Base-by-base conservation (phyloP, 2,888 invertebrate species). In the Sturmia bella region DNA sequence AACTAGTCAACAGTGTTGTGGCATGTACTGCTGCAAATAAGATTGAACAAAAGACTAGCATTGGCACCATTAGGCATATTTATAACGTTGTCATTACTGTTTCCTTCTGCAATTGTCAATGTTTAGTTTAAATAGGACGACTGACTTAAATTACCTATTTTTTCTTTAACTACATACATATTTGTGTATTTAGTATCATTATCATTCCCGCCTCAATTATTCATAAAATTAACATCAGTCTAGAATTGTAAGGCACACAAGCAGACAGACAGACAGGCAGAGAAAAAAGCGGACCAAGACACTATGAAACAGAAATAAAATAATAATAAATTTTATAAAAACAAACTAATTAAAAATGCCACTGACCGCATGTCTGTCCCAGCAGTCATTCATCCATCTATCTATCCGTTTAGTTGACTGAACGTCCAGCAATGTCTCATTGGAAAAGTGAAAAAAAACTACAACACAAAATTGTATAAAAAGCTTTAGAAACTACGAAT, bases 311-410 rank as follows among this genome's bases (percentile, higher is more conserved):
- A 57, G 56, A 66, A 80, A 75, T 63, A 68, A 69, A 63, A 69
- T 70, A 80, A 69, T 70, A 80, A 73, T 63, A 80, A 68, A 64
- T 41, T 74, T 69, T 77, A 64, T 78, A 73, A 69, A 84, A 85
- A 84, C 85, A 85, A 85, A 84, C 84, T 84, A 85, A 85, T 85
- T 84, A 84, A 85, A 84, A 85, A 82, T 85, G 84, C 82, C 85
- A 84, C 84, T 84, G 85, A 83, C 84, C 84, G 83, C 78, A 77
- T 78, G 70, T 63, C 73, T 57, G 19, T 66, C 13, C 37, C 41
- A 52, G 21, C 4, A n/a, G 17, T n/a, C 39, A 32, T 39, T 39
- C 43, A 32, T 11, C 12, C 43, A 48, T 54, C 21, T 19, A 43
- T 48, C 32, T 39, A 21, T 17, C 24, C 19, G 72, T 15, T 50